Base-by-base conservation (phyloP, 2,113 vertebrate genomes). In the Plectropomus leopardus region DNA sequence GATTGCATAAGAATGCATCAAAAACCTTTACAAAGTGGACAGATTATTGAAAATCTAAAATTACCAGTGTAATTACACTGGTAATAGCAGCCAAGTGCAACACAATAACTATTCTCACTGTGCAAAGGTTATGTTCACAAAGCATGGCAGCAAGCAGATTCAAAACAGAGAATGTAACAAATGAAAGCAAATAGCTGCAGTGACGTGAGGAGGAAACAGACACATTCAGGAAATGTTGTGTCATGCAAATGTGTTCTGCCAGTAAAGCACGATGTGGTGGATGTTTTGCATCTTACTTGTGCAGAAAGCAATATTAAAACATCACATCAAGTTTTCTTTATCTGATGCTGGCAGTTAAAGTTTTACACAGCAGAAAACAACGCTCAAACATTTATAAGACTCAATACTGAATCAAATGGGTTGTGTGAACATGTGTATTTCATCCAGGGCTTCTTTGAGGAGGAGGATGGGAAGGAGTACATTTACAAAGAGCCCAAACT, bases 401-500 rank as follows among this genome's bases (percentile, higher is more conserved):
- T 14, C 4, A 54, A 11, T 11, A 30, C 59, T 42, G 16, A 63
- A 28, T 10, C 6, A 50, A 40, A n/a, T 2, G 4, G 13, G 4
- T 48, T 3, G 7, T 61, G 13, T 14, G 24, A 45, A 23, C 17
- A 16, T 51, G 14, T 78, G 13, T 69, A 1, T 80, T 72, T 80
- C 73, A 0, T 50, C 13, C 84, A 99, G 97, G 92, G 96, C 0
- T 99, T 97, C 93, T 99, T 99, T 80, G 98, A 99, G 94, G 97
- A 99, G 82, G 97, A 99, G 83, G 98, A 99, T 58, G 97, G 98
- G 34, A 99, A 98, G 74, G 98, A 98, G 64, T 99, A 99, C 36
- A 96, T 99, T 78, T 99, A 99, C 93, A 99, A 99, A 86, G 98
- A 99, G 30, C 98, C 98, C 53, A 99, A 99, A 85, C 95, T 99